phyloP scores from a whole-genome alignment of 2,888 invertebrate genomes.

The Ceramica pisi region DNA sequence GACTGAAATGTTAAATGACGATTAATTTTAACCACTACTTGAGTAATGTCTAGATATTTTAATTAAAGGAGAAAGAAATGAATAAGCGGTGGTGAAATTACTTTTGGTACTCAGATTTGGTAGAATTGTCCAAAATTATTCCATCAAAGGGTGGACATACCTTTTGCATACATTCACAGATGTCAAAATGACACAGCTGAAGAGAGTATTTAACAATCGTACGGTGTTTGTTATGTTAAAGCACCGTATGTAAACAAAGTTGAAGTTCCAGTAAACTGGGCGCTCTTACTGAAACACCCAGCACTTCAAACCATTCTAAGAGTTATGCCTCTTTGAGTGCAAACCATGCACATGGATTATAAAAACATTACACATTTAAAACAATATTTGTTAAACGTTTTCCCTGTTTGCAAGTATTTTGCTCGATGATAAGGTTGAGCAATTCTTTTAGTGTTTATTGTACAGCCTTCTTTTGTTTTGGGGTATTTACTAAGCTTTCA shows the following conservation, averaged over 20 bases:
- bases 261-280: background rate
- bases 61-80: no score
- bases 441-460: slow-evolving; percentile 22
- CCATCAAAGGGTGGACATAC: no score
- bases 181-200: no score
- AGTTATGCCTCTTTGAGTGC: slow-evolving; percentile 2
- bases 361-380: slow-evolving; percentile 38
- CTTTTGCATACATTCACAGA: no score
- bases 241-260: no score
- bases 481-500: slow-evolving; percentile 27
- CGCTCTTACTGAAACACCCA: background rate
- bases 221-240: background rate
- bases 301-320: slow-evolving; percentile 6
- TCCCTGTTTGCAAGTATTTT: slow-evolving; percentile 36
- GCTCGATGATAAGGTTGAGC: slow-evolving; percentile 36
- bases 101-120: no score
- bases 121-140: no score
- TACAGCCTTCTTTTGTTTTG: slow-evolving; percentile 8
- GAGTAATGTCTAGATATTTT: no score
- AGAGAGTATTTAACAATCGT: no score
- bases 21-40: no score
- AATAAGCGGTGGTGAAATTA: no score
- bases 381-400: slow-evolving; percentile 45
- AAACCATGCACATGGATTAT: slow-evolving; percentile 16
- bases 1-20: no score